Percentiles rank a stretch among this genome's conserved stretches.
Evolutionary conservation across 92 coral and sea anemone genomes (phyloP).

Genomic region (Pocillopora grandis): DNA sequence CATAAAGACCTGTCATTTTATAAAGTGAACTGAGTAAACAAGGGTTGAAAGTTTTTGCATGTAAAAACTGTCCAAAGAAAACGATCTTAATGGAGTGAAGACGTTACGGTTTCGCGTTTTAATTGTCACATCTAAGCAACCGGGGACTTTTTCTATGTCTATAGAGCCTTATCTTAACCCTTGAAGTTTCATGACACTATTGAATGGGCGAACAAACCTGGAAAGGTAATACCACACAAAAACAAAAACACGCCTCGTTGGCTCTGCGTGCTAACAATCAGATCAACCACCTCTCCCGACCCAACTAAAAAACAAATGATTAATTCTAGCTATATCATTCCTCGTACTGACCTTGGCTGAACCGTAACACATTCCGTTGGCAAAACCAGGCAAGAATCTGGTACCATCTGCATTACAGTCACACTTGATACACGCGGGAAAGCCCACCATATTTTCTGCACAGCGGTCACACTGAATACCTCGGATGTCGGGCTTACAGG

Average conservation of each 20-base stretch:
- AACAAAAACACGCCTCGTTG: too few species aligned
- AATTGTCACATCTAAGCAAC: too few species aligned
- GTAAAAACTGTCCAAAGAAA: too few species aligned
- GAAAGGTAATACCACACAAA: too few species aligned
- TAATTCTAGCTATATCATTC: not conserved
- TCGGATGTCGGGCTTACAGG: conserved; percentile 69
- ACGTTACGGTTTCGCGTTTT: too few species aligned
- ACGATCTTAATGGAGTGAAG: too few species aligned
- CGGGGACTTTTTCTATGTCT: too few species aligned
- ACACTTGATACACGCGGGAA: conserved; percentile 83
- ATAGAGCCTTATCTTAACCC: too few species aligned
- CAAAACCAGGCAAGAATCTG: conserved; percentile 24
- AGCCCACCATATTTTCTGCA: conserved; percentile 75
- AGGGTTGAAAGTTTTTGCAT: too few species aligned
- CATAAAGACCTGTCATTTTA: not conserved
- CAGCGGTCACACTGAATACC: conserved; percentile 87
- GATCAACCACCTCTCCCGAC: not conserved
- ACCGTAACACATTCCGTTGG: conserved; percentile 10
- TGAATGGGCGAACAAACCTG: too few species aligned
- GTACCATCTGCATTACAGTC: conserved; percentile 84
- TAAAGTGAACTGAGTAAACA: not conserved
- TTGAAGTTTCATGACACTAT: too few species aligned
- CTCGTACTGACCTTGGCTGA: conserved; percentile 25
- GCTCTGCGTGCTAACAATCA: not conserved
- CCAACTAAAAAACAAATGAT: not conserved